Base-by-base conservation (phyloP, 2,113 vertebrate species). In the Oryzias melastigma region DNA sequence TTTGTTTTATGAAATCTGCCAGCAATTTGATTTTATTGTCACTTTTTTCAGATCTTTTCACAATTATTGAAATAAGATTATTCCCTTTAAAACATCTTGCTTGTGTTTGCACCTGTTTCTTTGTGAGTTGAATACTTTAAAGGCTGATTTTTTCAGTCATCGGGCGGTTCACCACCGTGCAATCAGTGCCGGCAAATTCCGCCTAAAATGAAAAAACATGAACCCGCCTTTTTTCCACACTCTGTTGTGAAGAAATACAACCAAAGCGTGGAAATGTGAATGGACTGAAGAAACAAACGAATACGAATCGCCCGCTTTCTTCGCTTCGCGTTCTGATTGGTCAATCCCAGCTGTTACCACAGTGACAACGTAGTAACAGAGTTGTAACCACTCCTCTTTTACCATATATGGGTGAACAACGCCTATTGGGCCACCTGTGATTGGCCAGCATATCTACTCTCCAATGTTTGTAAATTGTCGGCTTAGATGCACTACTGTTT, bases 251-350 rank as follows among this genome's bases (percentile, higher is more conserved):
- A 77, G 57, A 66, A 66, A 59, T 42, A 62, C 61, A 65, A 54
- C 55, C 19, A 42, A 58, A 81, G 72, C 56, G 82, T 77, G 68
- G 65, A 86, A 86, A 80, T 52, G 54, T 89, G 86, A 91, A 91
- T 90, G 90, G 86, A 82, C 72, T 73, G 75, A 79, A 84, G 71
- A 81, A 75, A 52, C 73, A 78, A 88, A 87, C 86, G 73, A 86
- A 86, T 84, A 85, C 83, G 70, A 92, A 92, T 90, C 79, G 91
- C 89, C 92, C 91, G 91, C 90, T 90, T 89, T 91, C 83, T 83
- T 67, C 72, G 42, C 51, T 40, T 3, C 50, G 20, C 1, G 10
- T 46, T 83, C 68, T 77, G 52, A 93, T 93, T 92, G 91, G 91
- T 60, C 66, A 25, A 44, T 12, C 1, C n/a, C 1, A 1, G 5